Evolutionary conservation across 2,888 invertebrate species (phyloP).

Genomic region (Ryuthela nishihirai): DNA sequence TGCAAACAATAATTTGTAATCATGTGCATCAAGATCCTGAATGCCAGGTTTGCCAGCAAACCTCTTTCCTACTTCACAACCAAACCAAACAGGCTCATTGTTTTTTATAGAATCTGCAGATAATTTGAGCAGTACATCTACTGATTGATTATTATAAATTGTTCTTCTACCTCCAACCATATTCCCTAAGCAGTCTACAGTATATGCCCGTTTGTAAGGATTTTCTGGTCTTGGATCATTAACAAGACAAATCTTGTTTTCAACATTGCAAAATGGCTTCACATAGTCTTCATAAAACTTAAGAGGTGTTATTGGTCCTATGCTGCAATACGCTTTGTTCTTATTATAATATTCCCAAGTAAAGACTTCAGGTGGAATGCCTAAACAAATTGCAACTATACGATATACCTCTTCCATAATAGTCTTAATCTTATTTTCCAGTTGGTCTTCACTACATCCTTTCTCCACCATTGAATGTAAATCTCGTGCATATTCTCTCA

Average conservation of each 20-base stretch:
- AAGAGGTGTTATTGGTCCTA: conserved; percentile 71
- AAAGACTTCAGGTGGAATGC: conserved; percentile 73
- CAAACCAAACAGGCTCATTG: conserved; percentile 88
- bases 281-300: conserved; percentile 77
- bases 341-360: conserved; percentile 84
- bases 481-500: conserved; percentile 73
- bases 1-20: conserved; percentile 77
- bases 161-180: conserved; percentile 73
- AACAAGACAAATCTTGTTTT: conserved; percentile 82
- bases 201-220: conserved; percentile 74
- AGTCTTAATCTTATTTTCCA: conserved; percentile 59
- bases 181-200: conserved; percentile 83
- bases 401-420: conserved; percentile 70
- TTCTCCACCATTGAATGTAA: conserved; percentile 63
- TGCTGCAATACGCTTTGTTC: conserved; percentile 60
- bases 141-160: conserved; percentile 83
- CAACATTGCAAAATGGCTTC: conserved; percentile 71
- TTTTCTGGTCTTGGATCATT: conserved; percentile 78
- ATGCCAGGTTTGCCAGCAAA: conserved; percentile 74
- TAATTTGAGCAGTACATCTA: conserved; percentile 68
- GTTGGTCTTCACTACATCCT: conserved; percentile 62
- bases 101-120: conserved; percentile 71
- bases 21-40: conserved; percentile 72
- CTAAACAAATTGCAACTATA: conserved; percentile 77
- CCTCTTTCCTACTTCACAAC: conserved; percentile 79